Conservation (phyloP, 2,888 invertebrate genomes). For the Eristalinus aeneus region DNA sequence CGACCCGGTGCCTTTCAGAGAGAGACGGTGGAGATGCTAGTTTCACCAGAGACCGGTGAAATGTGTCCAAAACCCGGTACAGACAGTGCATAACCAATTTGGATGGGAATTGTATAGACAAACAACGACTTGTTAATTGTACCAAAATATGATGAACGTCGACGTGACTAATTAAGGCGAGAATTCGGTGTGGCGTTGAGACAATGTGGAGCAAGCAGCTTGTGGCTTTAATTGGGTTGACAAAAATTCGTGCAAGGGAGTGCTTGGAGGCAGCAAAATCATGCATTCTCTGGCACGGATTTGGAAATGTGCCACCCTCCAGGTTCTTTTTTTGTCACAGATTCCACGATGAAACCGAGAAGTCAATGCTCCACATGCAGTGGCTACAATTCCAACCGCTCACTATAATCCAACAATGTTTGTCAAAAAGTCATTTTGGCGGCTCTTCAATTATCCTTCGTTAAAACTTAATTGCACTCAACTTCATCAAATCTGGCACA, state of each 20-base stretch:
- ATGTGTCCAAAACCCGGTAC: neutral
- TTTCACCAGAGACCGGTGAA: neutral
- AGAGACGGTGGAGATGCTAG: neutral
- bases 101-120: neutral
- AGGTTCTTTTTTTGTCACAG: too few species aligned
- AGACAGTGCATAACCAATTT: neutral
- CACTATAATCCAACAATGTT: too few species aligned
- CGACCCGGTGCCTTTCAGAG: neutral
- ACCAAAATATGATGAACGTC: neutral
- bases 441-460: neutral
- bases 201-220: too few species aligned
- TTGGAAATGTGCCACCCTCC: too few species aligned
- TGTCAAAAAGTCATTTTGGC: neutral
- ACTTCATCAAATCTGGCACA: neutral
- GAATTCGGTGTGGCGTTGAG: neutral
- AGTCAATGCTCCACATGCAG: too few species aligned
- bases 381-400: too few species aligned
- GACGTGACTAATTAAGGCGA: neutral
- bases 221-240: too few species aligned
- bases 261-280: too few species aligned
- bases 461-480: neutral
- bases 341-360: too few species aligned
- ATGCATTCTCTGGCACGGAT: too few species aligned
- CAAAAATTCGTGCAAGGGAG: too few species aligned
- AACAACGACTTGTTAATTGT: neutral